Evolutionary conservation across 2,113 vertebrate species (phyloP), one percentile per base, ranked within the genome.

Genomic region (Craseonycteris thonglongyai): DNA sequence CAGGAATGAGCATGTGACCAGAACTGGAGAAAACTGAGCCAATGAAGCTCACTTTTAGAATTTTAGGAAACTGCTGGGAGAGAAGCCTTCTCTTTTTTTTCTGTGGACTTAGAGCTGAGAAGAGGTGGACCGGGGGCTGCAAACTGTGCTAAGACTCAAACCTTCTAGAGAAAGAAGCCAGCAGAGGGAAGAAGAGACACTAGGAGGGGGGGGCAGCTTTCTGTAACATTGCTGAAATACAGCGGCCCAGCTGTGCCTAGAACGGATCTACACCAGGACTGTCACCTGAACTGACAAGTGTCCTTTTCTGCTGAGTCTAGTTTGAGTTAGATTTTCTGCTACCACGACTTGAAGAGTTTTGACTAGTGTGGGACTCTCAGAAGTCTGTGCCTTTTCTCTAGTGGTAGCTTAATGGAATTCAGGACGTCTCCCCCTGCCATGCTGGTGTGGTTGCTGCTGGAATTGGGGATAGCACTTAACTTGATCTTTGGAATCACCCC

Each of bases 271-370:
- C 1, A 82, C 30, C 42, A 65, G 9, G 30, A 45, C 22, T 84
- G 76, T 87, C 15, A 56, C 69, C 65, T 58, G 18, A 81, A 38
- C 12, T 26, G 59, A 69, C 61, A 88, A 42, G 19, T 65, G 21
- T 22, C 42, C 26, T 75, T 90, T 66, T 56, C 65, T 58, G 28
- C 18, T 7, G 68, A 69, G 6, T 74, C 30, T 93, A 47, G 15
- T 86, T 91, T 91, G 68, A 94, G 49, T 51, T 90, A 38, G 30
- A 45, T 47, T 94, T 86, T 65, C 51, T 91, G 51, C 22, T 84
- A 58, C 10, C 47, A 11, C 2, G 83, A 51, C 19, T 94, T 35
- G n/a, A n/a, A 83, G n/a, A 66, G 26, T 83, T 24, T 66, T 66
- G 66, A 66, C n/a, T 76, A 58, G 30, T 1, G 58, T 0, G 15